Evolutionary conservation across 2,113 vertebrate species (phyloP).

Genomic region (Helogale parvula): DNA sequence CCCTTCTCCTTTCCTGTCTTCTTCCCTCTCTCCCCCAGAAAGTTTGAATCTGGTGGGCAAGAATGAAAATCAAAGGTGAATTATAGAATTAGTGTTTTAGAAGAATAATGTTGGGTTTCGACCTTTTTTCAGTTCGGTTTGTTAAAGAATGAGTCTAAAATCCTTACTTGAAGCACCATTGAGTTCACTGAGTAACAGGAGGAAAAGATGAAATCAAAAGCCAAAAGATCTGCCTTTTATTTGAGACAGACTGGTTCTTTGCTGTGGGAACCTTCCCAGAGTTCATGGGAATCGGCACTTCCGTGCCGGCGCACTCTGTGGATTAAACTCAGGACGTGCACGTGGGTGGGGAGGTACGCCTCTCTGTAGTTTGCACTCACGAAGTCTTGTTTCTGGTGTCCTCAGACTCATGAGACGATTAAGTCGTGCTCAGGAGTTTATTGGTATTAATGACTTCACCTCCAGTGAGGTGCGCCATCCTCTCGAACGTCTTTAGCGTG

Average conservation of each 20-base stretch:
- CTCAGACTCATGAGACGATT: neutral
- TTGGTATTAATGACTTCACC: neutral
- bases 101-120: neutral
- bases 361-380: neutral
- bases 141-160: conserved; percentile 26
- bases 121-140: neutral
- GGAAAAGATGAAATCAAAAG: neutral
- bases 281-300: neutral
- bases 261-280: neutral
- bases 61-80: conserved; percentile 22
- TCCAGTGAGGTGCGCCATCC: neutral
- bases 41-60: neutral
- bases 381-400: neutral
- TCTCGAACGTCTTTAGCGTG: neutral
- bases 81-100: neutral
- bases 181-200: neutral
- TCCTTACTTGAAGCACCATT: neutral
- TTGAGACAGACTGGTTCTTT: neutral
- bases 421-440: neutral
- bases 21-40: neutral
- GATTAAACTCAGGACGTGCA: neutral
- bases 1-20: conserved; percentile 34
- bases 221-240: neutral
- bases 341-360: neutral
- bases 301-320: neutral